These are phyloP conservation scores for Lithophane socia DNA, from an alignment of 2,888 invertebrate genomes.

Conservation along the genomic window DNA sequence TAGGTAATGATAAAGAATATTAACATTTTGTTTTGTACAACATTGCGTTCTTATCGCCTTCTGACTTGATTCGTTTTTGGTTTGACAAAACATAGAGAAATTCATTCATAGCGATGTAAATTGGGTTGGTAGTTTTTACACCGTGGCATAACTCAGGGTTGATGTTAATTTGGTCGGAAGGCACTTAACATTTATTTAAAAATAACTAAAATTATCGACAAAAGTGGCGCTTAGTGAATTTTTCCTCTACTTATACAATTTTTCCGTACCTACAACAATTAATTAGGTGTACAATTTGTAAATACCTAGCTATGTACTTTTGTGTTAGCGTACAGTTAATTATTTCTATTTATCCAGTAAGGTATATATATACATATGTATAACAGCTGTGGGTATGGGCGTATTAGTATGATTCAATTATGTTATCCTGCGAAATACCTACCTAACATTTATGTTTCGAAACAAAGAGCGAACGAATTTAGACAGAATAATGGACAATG, in stretches of 20 bases:
- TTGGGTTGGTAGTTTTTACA: background rate
- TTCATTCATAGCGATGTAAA: background rate
- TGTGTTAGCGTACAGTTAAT: constrained; percentile 15
- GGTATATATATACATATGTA: background rate
- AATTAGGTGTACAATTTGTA: background rate
- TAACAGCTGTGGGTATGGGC: constrained; percentile 2
- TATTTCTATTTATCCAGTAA: constrained; percentile 44
- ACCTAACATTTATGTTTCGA: constrained; percentile 7
- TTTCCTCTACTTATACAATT: background rate
- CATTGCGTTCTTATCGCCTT: constrained; percentile 23
- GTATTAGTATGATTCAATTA: constrained; percentile 31
- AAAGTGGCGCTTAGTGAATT: background rate
- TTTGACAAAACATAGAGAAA: constrained; percentile 10
- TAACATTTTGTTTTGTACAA: constrained; percentile 16
- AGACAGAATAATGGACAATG: background rate
- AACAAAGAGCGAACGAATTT: constrained; percentile 22
- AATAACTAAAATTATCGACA: background rate
- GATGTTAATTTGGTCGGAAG: background rate
- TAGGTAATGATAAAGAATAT: constrained; percentile 4
- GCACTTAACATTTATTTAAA: background rate
- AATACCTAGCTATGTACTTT: constrained; percentile 5
- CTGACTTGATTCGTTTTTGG: constrained; percentile 24
- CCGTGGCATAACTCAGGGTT: background rate
- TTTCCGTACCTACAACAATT: background rate
- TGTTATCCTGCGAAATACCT: constrained; percentile 19